These are phyloP conservation scores for Rhodophaea formosa DNA, from an alignment of 2,888 invertebrate genomes.

Conservation along the genomic window DNA sequence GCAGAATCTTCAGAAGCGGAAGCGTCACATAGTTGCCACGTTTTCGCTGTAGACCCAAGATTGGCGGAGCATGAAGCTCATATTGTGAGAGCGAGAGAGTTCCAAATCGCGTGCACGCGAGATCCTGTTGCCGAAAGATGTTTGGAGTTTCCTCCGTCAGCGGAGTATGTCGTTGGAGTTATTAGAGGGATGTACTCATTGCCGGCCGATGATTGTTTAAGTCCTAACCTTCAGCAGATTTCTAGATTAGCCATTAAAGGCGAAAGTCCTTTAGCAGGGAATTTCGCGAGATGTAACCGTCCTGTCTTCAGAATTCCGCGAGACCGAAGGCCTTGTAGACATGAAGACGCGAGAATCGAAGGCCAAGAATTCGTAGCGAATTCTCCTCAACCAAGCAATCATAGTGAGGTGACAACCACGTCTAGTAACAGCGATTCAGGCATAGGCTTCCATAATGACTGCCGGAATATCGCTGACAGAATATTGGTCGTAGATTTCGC, in stretches of 20 bases:
- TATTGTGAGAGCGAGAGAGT: conserved; percentile 88
- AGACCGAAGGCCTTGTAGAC: conserved; percentile 57
- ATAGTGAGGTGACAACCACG: conserved; percentile 89
- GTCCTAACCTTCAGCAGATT: conserved; percentile 65
- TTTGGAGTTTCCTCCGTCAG: conserved; percentile 94
- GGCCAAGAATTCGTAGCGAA: conserved; percentile 83
- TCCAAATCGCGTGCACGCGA: conserved; percentile 91
- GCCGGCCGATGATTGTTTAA: conserved; percentile 65
- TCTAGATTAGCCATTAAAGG: conserved; percentile 70
- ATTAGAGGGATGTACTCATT: conserved; percentile 88
- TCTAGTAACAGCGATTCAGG: conserved; percentile 98
- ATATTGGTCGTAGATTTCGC: conserved; percentile 90
- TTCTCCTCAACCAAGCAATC: conserved; percentile 92
- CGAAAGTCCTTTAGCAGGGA: conserved; percentile 67
- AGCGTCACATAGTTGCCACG: conserved; percentile 94
- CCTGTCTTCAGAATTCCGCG: conserved; percentile 60
- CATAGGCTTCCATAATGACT: conserved; percentile 95
- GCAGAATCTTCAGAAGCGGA: conserved; percentile 81
- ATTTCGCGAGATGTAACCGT: conserved; percentile 61
- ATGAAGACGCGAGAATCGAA: conserved; percentile 60
- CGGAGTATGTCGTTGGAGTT: conserved; percentile 87
- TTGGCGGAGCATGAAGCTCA: conserved; percentile 91
- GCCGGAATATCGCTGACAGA: conserved; percentile 90
- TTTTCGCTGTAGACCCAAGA: conserved; percentile 95
- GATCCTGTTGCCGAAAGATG: conserved; percentile 90